Evolutionary conservation across 2,888 invertebrate species (phyloP), one percentile per base, ranked within the genome.

Genomic region (Tetanocera ferruginea): DNA sequence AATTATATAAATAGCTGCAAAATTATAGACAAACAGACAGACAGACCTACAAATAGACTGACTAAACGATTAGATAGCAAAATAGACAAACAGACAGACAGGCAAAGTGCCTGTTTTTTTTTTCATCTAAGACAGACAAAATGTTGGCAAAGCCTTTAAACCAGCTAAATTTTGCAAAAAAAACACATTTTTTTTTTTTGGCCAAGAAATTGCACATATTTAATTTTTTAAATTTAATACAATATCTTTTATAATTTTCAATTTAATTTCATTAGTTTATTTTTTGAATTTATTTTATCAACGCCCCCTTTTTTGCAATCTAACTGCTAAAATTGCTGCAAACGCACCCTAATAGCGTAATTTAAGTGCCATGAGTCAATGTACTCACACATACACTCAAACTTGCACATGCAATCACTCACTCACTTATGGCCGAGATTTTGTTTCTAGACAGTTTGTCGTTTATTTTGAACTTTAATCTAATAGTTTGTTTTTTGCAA

Each of bases 381-480:
- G 78, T 70, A 78, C 78, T 75, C 55, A 37, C 67, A 67, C 55
- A 55, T 23, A 25, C 73, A 73, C 74, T 57, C 6, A 28, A 3
- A n/a, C 34, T 49, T 14, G 34, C 17, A 28, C 34, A 34, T 52
- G 4, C 28, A 75, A 31, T 52, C 64, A 43, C 49, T 62, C 62
- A 74, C 64, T 49, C n/a, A 34, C 23, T 57, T 31, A 62, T 23
- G 23, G 52, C 5, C 60, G 11, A 23, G 9, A 71, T 43, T 23
- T 70, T 28, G 70, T 64, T 62, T 70, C 51, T 64, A 76, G 76
- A 76, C 76, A 72, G 64, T 72, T 72, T 76, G 76, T 76, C 76
- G 71, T 72, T 37, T 64, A 72, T 71, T 57, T 51, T 37, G 52
- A n/a, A 17, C 70, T 76, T 64, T 37, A 37, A 37, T 37, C 37